Conservation (phyloP, 2,113 vertebrate species). For the Pterocles orientalis region DNA sequence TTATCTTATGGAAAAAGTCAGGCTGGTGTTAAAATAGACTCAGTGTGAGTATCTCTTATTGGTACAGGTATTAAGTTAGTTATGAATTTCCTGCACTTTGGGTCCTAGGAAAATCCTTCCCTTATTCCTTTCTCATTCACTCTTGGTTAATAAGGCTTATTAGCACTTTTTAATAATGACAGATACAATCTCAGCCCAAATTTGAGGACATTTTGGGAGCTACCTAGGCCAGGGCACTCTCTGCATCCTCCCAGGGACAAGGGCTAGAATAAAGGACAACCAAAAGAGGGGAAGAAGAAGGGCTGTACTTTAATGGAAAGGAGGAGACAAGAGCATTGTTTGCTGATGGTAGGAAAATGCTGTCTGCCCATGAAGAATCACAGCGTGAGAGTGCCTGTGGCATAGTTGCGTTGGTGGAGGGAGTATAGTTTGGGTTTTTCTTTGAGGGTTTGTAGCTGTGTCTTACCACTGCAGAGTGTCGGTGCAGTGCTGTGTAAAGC, state of each 20-base stretch:
- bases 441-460: neutral
- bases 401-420: neutral
- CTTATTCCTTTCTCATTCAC: conserved; percentile 25
- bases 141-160: conserved; percentile 53
- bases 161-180: conserved; percentile 45
- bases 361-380: rapidly evolving
- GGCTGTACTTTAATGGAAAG: neutral
- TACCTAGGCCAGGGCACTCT: neutral
- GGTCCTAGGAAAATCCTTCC: conserved; percentile 56
- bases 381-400: neutral
- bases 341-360: neutral
- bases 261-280: neutral
- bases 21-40: conserved; percentile 34
- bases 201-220: neutral
- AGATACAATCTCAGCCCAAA: conserved; percentile 3
- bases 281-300: neutral
- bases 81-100: conserved; percentile 63
- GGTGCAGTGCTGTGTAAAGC: no score
- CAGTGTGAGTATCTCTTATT: neutral
- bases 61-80: conserved; percentile 60
- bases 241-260: neutral
- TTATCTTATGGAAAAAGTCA: neutral
- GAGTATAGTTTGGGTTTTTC: neutral
- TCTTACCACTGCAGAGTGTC: neutral
- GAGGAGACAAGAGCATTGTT: neutral